Base-by-base conservation (phyloP, 1,140 invertebrate species). In the Argopecten irradians region DNA sequence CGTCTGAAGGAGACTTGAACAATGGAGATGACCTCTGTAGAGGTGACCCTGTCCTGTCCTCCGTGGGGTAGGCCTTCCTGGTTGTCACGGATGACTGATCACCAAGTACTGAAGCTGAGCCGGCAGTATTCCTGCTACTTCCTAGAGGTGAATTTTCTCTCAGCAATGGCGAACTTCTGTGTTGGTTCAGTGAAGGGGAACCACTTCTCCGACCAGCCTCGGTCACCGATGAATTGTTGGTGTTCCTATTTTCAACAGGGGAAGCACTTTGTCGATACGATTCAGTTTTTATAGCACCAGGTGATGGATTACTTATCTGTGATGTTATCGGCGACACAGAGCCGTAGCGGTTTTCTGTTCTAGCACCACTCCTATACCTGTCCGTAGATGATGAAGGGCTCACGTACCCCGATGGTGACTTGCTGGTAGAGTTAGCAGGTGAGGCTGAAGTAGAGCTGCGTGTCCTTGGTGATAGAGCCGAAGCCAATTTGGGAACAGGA, bases 1-100 rank as follows among this genome's bases (percentile, higher is more conserved):
- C 36, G 36, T 71, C 55, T 71, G 55, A 71, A 71, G 55, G 55
- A 71, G 55, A 71, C 55, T 71, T 71, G 22, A 71, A 71, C 55
- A 71, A 71, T 71, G 55, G 55, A 0, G 55, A 71, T 71, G 55
- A 71, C 55, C 55, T 71, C 55, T 71, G 55, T 71, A 71, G 55
- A 71, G 55, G 55, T 71, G 55, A 71, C 55, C 55, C 55, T 71
- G 55, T 71, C 22, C 55, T 71, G n/a, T 71, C 55, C 55, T 71
- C 55, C 16, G n/a, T 22, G 55, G 22, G 8, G n/a, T 28, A 71
- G n/a, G 55, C 16, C 5, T 71, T 71, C 55, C 55, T 71, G 22
- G 55, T 71, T 71, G 55, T 71, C n/a, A 71, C 55, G n/a, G 55
- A n/a, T 28, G 55, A 71, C 22, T 22, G 55, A 71, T 71, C 55